Conservation (phyloP, 1,140 invertebrate genomes). For the Scylla paramamosain region DNA sequence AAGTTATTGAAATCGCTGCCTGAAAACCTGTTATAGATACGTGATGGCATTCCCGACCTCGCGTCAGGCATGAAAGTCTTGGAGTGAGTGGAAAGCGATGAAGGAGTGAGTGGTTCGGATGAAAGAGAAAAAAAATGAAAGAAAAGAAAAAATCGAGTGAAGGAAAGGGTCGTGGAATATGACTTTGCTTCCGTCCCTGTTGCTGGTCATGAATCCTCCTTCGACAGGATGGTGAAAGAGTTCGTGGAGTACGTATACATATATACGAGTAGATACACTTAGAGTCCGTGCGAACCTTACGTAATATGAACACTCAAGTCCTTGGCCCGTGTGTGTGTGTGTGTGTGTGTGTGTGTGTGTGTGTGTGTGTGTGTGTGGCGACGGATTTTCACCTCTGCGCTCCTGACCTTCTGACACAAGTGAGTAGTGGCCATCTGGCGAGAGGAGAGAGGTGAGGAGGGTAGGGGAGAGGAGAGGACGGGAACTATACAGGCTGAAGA, state of each 20-base stretch:
- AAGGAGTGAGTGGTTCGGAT: neutral
- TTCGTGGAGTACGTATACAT: no score
- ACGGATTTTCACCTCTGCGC: no score
- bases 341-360: constrained; percentile 17
- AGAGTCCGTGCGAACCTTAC: no score
- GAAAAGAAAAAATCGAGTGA: no score
- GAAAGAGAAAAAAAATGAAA: neutral
- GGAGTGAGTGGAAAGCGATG: neutral
- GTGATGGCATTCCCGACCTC: neutral
- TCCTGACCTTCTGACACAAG: neutral
- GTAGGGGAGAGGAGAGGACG: neutral
- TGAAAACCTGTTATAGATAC: constrained; percentile 2
- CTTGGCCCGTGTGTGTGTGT: neutral
- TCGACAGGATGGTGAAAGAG: no score
- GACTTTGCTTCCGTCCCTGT: no score
- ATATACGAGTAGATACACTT: no score
- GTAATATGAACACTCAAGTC: no score
- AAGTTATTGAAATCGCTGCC: neutral
- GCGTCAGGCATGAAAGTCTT: neutral
- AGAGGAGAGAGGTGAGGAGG: neutral
- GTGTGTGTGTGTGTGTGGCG: neutral
- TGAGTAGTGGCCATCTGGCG: neutral
- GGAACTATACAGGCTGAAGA: neutral
- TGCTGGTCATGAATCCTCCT: no score
- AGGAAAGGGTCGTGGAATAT: neutral